Evolutionary conservation across 2,888 invertebrate species (phyloP), one percentile per base, ranked within the genome.

Genomic region (Digitonthophagus gazella): DNA sequence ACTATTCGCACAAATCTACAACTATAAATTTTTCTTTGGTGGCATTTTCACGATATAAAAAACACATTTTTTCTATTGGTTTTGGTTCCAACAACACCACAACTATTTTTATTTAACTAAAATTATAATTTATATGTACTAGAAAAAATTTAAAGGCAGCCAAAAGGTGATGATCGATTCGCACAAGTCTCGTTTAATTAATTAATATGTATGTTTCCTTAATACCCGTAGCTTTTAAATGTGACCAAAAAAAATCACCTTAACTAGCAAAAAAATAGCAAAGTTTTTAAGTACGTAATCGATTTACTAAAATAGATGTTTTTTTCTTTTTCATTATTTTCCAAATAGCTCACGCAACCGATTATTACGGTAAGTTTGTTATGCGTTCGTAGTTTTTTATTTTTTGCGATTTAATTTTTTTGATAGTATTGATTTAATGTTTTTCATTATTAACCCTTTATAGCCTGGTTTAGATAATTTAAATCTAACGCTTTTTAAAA

Each of bases 341-440:
- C 78, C 78, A 79, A 79, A 80, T 85, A 95, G 96, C 96, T 88
- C 96, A 95, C 91, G 94, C 96, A 84, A 94, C 96, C 89, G 97
- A 96, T 89, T 97, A 97, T 88, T 97, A 97, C 95, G 97, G 97
- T 97, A 95, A 96, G 97, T 96, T 89, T 88, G 87, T 86, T 88
- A 86, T 86, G 78, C 82, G 73, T 71, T 70, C 61, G 71, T 71
- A 56, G 68, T 74, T 71, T 69, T 75, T 74, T 75, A 74, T 72
- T 71, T 71, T 73, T 74, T 66, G 55, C 28, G 16, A 71, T 28
- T 44, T 15, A 15, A 54, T 19, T 44, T 56, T 61, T 20, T 61
- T 54, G 57, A 15, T 58, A 57, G 28, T 22, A 58, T 58, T 66
- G 28, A 16, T 57, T 57, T 28, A 22, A 56, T 66, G 66, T 22